Percentiles rank a stretch among this genome's conserved stretches.
Conservation (phyloP, 2,888 invertebrate genomes). For the Thereva nobilitata region DNA sequence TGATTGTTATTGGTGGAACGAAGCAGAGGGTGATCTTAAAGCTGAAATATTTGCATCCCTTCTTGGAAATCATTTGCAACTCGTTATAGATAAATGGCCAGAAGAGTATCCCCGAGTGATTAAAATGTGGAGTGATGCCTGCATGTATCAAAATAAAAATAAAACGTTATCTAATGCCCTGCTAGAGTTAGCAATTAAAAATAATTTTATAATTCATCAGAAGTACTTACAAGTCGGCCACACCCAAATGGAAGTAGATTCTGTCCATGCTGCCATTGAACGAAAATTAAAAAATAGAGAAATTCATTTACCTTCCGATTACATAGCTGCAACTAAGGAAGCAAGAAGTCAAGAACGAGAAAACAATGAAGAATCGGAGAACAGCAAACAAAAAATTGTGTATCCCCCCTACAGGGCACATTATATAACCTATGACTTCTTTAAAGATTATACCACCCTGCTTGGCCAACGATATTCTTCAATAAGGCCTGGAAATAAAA, state of each 20-base stretch:
- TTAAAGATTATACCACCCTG: too few relatives aligned
- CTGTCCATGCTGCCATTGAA: conserved; percentile 32
- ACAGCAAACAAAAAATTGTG: too few relatives aligned
- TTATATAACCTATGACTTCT: too few relatives aligned
- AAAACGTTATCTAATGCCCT: conserved; percentile 29
- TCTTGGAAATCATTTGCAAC: conserved; percentile 26
- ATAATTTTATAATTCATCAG: conserved; percentile 14
- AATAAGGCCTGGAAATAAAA: too few relatives aligned
- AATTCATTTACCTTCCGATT: too few relatives aligned
- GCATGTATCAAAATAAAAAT: conserved; percentile 30
- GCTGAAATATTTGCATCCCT: conserved; percentile 32
- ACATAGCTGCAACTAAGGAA: too few relatives aligned
- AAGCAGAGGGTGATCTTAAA: conserved; percentile 34
- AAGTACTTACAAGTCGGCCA: conserved; percentile 28
- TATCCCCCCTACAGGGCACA: too few relatives aligned
- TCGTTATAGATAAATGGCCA: too few relatives aligned
- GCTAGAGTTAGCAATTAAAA: conserved; percentile 16
- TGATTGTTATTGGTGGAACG: conserved; percentile 34
- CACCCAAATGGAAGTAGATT: conserved; percentile 35
- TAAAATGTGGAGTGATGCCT: conserved; percentile 27
- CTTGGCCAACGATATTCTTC: too few relatives aligned
- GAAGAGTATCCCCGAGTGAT: background rate
- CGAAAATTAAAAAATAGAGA: conserved; percentile 27
- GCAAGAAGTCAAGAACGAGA: too few relatives aligned
- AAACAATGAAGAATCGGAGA: too few relatives aligned